Evolutionary conservation across 2,797 vertebrate species (phyloP), one percentile per base, ranked within the genome.

Genomic region (Arctocebus calabarensis): DNA sequence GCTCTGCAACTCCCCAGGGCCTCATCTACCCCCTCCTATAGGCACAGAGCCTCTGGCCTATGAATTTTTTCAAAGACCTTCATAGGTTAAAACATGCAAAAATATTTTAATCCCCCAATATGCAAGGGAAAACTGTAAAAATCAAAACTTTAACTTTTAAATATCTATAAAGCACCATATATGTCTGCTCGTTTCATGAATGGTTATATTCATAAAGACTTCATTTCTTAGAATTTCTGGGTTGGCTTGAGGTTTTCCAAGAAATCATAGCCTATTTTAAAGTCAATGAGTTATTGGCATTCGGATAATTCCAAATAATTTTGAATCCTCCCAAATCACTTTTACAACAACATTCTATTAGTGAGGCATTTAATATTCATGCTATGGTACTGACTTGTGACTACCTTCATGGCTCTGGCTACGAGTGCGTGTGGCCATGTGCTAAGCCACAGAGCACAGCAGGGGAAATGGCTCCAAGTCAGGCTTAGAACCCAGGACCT

Each of bases 41-140:
- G 23, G 10, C 45, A 45, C n/a, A 89, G 75, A 89, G 45, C 48
- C 37, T 71, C 77, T 81, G 59, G 45, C 59, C 77, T 14, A 7
- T 66, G 59, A 64, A 40, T 48, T 85, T 91, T 71, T 48, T 45
- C 64, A 64, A 85, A 90, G 84, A 89, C 4, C 4, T 52, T 89
- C 25, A 66, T 10, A 61, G 23, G 55, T 55, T 83, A 45, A 93
- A 89, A 91, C 57, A 70, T 7, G 14, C 59, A 77, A 55, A 88
- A 62, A 70, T 17, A 34, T 55, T 29, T 45, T 52, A 59, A 71
- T 59, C 37, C 22, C 57, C 29, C 77, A 77, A 82, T 40, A 87
- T 14, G 55, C 45, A 84, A 94, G 93, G 64, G n/a, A 78, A 94
- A 88, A 37, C 52, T 55, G 19, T 45, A 95, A 94, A 94, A 81